Percentiles rank a stretch among this genome's conserved stretches.
These are phyloP conservation scores for Shargacucullia verbasci DNA, from an alignment of 2,888 invertebrate genomes.

Conservation along the genomic window DNA sequence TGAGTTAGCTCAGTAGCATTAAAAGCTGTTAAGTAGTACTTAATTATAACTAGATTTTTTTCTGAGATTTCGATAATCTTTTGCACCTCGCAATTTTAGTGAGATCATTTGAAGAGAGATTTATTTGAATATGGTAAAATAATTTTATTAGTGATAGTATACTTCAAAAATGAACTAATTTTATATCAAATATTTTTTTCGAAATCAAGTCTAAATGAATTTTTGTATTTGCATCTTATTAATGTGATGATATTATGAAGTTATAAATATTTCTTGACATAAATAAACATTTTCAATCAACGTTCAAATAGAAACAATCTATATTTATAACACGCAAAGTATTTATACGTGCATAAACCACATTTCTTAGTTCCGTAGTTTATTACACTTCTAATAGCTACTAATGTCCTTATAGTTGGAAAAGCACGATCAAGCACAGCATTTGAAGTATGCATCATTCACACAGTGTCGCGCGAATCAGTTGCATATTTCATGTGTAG, in stretches of 20 bases:
- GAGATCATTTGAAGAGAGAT: neutral
- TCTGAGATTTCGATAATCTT: constrained; percentile 13
- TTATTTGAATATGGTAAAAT: neutral
- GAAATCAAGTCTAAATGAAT: no score
- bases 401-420: constrained; percentile 51
- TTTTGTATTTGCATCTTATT: no score
- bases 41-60: constrained; percentile 26
- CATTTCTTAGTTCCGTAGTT: constrained; percentile 41
- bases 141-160: no score
- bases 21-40: constrained; percentile 19
- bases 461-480: constrained; percentile 56
- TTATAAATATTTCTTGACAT: neutral
- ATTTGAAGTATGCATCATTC: constrained; percentile 62
- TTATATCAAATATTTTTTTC: neutral
- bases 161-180: no score
- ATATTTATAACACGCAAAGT: constrained; percentile 42
- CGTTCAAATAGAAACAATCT: constrained; percentile 16
- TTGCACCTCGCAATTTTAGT: neutral
- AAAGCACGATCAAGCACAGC: constrained; percentile 55
- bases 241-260: no score
- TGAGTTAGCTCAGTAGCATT: constrained; percentile 10
- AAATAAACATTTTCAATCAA: neutral
- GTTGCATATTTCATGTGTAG: constrained; percentile 67
- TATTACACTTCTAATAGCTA: constrained; percentile 48
- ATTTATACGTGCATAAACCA: constrained; percentile 36